Conservation (phyloP, 2,113 vertebrate genomes). For the Chionomys nivalis region DNA sequence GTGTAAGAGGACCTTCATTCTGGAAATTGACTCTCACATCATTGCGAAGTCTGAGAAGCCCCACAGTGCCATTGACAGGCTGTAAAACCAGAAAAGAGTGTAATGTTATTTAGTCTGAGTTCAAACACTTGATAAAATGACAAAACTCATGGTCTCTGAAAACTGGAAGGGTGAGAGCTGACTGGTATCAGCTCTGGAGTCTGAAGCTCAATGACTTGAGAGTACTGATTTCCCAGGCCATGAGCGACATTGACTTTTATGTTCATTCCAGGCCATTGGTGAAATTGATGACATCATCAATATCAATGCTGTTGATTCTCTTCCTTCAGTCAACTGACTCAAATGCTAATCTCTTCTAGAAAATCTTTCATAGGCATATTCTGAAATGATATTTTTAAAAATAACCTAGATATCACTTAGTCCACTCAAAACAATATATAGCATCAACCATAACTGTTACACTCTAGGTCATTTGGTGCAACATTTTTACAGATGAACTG, state of each 20-base stretch:
- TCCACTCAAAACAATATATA: neutral
- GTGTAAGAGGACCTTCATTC: neutral
- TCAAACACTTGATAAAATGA: neutral
- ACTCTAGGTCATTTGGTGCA: neutral
- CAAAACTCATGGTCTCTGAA: neutral
- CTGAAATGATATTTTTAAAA: neutral
- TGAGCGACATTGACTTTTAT: neutral
- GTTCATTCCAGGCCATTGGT: fast-evolving
- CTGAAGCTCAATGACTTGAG: neutral
- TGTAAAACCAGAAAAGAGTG: neutral
- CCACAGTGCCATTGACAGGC: neutral
- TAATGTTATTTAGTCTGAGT: neutral
- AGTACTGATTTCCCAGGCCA: neutral
- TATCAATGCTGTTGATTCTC: neutral
- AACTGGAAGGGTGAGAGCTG: fast-evolving
- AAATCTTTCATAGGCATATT: neutral
- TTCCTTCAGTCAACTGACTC: neutral
- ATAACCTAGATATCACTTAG: neutral
- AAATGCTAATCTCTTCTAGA: neutral
- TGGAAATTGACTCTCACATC: neutral
- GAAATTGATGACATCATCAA: too few relatives aligned
- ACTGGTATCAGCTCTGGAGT: neutral
- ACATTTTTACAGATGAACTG: neutral
- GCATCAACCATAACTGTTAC: neutral
- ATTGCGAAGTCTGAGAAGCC: neutral